These are phyloP conservation scores for Engraulis encrasicolus DNA, from an alignment of 2,113 vertebrate species.

Conservation along the genomic window DNA sequence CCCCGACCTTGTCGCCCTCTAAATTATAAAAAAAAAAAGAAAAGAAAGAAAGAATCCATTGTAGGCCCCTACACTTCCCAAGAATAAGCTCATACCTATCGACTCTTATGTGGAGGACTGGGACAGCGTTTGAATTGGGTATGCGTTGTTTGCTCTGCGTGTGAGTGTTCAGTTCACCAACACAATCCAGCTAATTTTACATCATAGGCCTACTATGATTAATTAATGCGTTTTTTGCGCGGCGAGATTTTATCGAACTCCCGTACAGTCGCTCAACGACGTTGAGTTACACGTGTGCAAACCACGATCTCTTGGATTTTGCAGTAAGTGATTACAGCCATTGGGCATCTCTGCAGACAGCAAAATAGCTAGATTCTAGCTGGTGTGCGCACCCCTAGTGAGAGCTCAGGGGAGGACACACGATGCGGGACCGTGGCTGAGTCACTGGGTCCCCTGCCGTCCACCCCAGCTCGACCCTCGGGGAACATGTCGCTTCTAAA, in stretches of 20 bases:
- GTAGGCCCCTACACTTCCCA: background rate
- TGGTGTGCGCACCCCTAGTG: background rate
- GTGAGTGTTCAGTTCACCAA: background rate
- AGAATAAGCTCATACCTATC: background rate
- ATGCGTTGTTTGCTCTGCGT: background rate
- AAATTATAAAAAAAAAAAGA: background rate
- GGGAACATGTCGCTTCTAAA: background rate
- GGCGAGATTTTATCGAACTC: background rate
- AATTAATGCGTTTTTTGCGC: background rate
- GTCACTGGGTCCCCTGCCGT: background rate
- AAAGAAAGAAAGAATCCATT: background rate
- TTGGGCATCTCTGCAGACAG: background rate
- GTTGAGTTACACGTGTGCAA: background rate
- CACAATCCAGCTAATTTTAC: background rate
- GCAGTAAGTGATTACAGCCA: background rate
- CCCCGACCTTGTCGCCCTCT: background rate
- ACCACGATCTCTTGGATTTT: background rate
- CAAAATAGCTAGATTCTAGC: background rate
- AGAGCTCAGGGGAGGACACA: background rate
- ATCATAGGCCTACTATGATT: background rate
- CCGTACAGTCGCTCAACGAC: background rate
- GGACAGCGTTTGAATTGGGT: background rate
- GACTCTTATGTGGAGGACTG: background rate
- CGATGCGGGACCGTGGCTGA: background rate
- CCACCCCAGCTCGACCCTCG: background rate